Evolutionary conservation across 2,888 invertebrate species (phyloP), one percentile per base, ranked within the genome.

Genomic region (Ichneumon xanthorius): DNA sequence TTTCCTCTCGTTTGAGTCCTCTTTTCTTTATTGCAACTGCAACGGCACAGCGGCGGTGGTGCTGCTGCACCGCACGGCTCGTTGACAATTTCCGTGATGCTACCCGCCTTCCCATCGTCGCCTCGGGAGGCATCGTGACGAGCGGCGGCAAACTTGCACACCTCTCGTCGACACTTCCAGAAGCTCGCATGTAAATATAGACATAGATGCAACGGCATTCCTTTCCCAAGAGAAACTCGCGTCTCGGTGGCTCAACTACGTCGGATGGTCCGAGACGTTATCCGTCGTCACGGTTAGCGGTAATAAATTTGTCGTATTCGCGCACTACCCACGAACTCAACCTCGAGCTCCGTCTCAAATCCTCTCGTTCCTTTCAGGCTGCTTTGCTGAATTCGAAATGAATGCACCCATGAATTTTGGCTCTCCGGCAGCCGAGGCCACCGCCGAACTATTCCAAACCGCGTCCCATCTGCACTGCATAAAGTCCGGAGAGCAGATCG

Each of bases 241-340:
- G 71, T 75, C 82, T 79, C 33, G 76, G 71, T 77, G 40, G n/a
- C 67, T 40, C 68, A 33, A 65, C 76, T 77, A 61, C 61, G 75
- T 61, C 48, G 75, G 71, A 82, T 81, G 58, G 75, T 75, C 71
- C 68, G 19, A 79, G 78, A 82, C 68, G 78, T 79, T 75, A 70
- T 82, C 78, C 75, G 82, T 76, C 82, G 82, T 85, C 81, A 73
- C 75, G 55, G 78, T 70, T 55, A 48, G 79, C 40, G 58, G 67
- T 80, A 82, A 82, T 82, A 85, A 85, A 85, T 85, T 85, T 82
- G 82, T 82, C 85, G 82, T 76, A 79, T 82, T 76, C 82, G 71
- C 79, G 33, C 53, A 77, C 61, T 75, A 77, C 84, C 71, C 30
- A 30, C 58, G 63, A 71, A 61, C 53, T n/a, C 55, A 53, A 22